Evolutionary conservation across 2,888 invertebrate genomes (phyloP).

Genomic region (Tuberolachnus salignus): DNA sequence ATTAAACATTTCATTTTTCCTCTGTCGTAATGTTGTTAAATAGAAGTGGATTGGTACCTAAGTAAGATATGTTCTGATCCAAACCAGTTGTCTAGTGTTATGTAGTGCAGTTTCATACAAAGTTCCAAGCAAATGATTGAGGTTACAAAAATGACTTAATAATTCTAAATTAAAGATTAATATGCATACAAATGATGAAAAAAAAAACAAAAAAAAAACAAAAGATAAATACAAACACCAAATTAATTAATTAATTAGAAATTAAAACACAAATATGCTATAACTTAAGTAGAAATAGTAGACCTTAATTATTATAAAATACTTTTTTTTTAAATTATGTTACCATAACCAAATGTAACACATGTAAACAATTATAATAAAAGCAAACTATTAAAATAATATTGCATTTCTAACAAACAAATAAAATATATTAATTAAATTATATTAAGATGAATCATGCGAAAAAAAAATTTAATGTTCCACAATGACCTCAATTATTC

Average conservation of each 20-base stretch:
- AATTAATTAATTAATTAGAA: neutral
- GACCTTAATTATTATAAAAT: neutral
- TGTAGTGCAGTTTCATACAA: conserved; percentile 44
- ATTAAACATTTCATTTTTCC: conserved; percentile 44
- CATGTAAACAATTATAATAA: conserved; percentile 3
- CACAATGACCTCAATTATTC: conserved; percentile 12
- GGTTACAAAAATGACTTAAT: conserved; percentile 37
- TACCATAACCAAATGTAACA: conserved; percentile 10
- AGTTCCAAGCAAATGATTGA: conserved; percentile 37
- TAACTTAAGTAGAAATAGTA: conserved; percentile 10
- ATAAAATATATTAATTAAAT: neutral
- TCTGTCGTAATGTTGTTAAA: neutral
- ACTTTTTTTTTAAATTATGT: neutral
- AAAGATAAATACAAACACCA: neutral
- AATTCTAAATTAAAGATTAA: conserved; percentile 42
- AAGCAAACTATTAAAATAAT: conserved; percentile 25
- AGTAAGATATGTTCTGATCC: conserved; percentile 27
- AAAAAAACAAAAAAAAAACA: conserved; percentile 7
- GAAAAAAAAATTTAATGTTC: conserved; percentile 4
- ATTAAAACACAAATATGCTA: conserved; percentile 10
- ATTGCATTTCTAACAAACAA: neutral
- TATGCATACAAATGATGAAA: conserved; percentile 3
- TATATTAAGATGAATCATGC: neutral
- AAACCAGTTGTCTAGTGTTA: conserved; percentile 36
- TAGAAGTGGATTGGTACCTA: conserved; percentile 41